Conservation (phyloP, 1,140 invertebrate species). For the Planococcus citri region DNA sequence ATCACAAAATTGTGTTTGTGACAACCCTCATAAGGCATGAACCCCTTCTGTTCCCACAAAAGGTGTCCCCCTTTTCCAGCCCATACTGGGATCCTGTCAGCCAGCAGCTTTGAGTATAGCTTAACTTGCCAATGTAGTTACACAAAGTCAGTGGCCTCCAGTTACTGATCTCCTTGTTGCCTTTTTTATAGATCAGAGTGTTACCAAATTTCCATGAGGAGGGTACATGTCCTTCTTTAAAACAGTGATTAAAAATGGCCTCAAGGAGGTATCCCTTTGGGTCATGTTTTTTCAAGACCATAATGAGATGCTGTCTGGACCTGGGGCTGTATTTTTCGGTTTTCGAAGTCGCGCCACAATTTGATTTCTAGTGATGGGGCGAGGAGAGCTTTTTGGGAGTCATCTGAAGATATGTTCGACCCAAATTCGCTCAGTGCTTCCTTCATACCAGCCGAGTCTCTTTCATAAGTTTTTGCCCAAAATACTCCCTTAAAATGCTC, state of each 20-base stretch:
- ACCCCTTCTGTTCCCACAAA: conserved; percentile 25
- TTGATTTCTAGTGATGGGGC: neutral
- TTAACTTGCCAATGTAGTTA: conserved; percentile 31
- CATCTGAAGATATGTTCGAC: too few species aligned
- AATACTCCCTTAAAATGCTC: neutral
- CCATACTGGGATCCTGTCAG: conserved; percentile 14
- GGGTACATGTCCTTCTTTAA: conserved; percentile 21
- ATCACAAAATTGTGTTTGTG: neutral
- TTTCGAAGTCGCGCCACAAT: conserved; percentile 9
- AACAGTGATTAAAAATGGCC: conserved; percentile 23
- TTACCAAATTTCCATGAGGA: conserved; percentile 26
- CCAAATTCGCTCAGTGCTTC: too few species aligned
- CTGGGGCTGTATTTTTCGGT: conserved; percentile 29
- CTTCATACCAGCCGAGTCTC: neutral
- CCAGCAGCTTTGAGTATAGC: conserved; percentile 29
- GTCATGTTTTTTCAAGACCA: conserved; percentile 17
- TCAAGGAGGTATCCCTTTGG: conserved; percentile 21
- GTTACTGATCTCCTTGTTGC: conserved; percentile 28
- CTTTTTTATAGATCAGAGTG: conserved; percentile 33
- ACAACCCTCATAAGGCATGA: conserved; percentile 17
- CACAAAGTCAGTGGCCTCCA: conserved; percentile 33
- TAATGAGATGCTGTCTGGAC: conserved; percentile 26
- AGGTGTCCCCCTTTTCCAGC: neutral
- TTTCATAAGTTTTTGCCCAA: neutral
- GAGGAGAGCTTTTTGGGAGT: too few species aligned